Evolutionary conservation across 1,140 invertebrate species (phyloP).

Genomic region (Diorhabda elongata): DNA sequence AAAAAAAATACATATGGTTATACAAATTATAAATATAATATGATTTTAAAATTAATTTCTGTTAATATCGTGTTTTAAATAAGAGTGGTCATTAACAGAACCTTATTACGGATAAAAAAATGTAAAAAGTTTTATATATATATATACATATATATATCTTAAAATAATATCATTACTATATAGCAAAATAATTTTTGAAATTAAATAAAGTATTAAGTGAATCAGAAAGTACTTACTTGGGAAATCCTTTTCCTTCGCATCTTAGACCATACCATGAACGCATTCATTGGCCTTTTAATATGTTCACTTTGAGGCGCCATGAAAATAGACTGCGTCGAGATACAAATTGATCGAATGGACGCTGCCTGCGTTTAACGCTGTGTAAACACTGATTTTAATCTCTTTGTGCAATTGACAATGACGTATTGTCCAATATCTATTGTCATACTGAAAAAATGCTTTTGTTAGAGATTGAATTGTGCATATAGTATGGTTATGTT

Average conservation of each 20-base stretch:
- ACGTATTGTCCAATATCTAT: conserved; percentile 35
- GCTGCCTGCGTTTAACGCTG: conserved; percentile 39
- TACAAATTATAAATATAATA: too few relatives aligned
- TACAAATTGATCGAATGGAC: conserved; percentile 22
- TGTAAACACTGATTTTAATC: conserved; percentile 43
- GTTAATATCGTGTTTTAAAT: too few relatives aligned
- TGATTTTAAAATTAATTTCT: too few relatives aligned
- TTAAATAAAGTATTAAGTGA: too few relatives aligned
- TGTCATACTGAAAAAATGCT: conserved; percentile 32
- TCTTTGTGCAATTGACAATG: conserved; percentile 42
- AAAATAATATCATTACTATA: too few relatives aligned
- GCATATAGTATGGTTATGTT: conserved; percentile 8
- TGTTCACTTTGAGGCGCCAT: conserved; percentile 39
- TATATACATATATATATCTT: too few relatives aligned
- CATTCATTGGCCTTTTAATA: conserved; percentile 66
- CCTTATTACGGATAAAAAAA: too few relatives aligned
- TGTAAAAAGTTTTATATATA: too few relatives aligned
- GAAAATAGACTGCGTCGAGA: conserved; percentile 28
- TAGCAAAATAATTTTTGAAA: too few relatives aligned
- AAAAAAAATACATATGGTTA: too few relatives aligned
- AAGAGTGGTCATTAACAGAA: too few relatives aligned
- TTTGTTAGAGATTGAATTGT: conserved; percentile 26
- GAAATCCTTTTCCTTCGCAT: conserved; percentile 71
- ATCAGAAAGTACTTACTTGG: background rate
- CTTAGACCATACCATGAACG: conserved; percentile 69